Percentiles rank a stretch among this genome's conserved stretches.
Evolutionary conservation across 2,888 invertebrate genomes (phyloP).

Genomic region (Amphimallon solstitiale): DNA sequence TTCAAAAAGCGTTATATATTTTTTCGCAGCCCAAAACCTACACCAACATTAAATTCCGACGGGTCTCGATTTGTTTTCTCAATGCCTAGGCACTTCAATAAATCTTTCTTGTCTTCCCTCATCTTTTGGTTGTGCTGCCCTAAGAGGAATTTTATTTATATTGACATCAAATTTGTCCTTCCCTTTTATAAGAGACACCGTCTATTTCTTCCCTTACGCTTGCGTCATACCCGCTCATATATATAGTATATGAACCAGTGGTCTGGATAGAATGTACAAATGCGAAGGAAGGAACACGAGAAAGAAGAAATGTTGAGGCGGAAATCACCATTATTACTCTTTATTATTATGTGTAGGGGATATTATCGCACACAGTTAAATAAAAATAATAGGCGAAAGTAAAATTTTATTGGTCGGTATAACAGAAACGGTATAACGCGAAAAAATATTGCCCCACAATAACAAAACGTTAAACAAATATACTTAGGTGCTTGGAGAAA

Average conservation of each 20-base stretch:
- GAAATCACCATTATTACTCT: conserved; percentile 5
- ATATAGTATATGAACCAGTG: neutral
- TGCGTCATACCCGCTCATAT: neutral
- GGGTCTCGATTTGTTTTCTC: conserved; percentile 14
- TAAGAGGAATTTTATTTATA: conserved; percentile 16
- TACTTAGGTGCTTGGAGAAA: neutral
- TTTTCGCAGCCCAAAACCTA: neutral
- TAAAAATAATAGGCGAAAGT: conserved; percentile 11
- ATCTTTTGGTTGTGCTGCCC: conserved; percentile 9
- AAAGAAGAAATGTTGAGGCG: neutral
- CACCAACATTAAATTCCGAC: conserved; percentile 12
- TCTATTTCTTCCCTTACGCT: neutral
- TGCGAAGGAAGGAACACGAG: neutral
- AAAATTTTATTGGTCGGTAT: conserved; percentile 5
- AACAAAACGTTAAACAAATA: neutral
- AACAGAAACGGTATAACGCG: neutral
- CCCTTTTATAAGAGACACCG: neutral
- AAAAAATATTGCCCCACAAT: neutral
- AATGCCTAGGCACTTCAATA: conserved; percentile 16
- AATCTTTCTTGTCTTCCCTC: conserved; percentile 5
- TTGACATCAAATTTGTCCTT: conserved; percentile 20
- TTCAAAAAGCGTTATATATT: conserved; percentile 18
- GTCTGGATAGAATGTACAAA: neutral
- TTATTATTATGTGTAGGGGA: conserved; percentile 14
- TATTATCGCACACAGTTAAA: conserved; percentile 1